Base-by-base conservation (phyloP, 2,888 invertebrate species). In the Venusia cambrica region DNA sequence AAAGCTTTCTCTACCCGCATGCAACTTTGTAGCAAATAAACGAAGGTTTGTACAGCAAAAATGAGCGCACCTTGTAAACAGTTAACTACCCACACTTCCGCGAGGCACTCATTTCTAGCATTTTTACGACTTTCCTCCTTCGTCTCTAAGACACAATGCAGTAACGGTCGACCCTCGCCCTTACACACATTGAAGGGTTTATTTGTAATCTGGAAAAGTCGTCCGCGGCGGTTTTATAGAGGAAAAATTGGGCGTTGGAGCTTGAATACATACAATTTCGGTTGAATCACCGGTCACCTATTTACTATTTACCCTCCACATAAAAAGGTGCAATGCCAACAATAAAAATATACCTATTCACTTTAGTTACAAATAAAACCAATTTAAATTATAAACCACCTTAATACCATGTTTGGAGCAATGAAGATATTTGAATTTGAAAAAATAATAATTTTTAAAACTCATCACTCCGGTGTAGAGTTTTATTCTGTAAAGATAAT, bases 91-190 rank as follows among this genome's bases (percentile, higher is more conserved):
- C 26, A n/a, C 22, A 36, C 30, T 51, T 38, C 47, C 49, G 45
- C 44, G 42, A 48, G 43, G 50, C 42, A 54, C 46, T 57, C 42
- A 51, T 55, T 59, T 51, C 48, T 34, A 51, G 53, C 53, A 49
- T 52, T 61, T 61, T 54, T 59, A 62, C 57, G 54, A 58, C 53
- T 58, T 60, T 60, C 53, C 54, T 53, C 46, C 58, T 65, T 61
- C 59, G 61, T 57, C 50, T 52, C 49, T 45, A 34, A 47, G 52
- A 53, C 54, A 59, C 51, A 55, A 56, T 54, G 51, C 53, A 55
- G 48, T 43, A 36, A 36, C 38, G 29, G 35, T 29, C 40, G 44
- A 53, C 52, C 58, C 51, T 42, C 46, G 46, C 52, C 45, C 44
- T 28, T 40, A 52, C 47, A 52, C 54, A 50, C 47, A 54, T 57